Evolutionary conservation across 2,113 vertebrate species (phyloP), one percentile per base, ranked within the genome.

Genomic region (Cavia porcellus): DNA sequence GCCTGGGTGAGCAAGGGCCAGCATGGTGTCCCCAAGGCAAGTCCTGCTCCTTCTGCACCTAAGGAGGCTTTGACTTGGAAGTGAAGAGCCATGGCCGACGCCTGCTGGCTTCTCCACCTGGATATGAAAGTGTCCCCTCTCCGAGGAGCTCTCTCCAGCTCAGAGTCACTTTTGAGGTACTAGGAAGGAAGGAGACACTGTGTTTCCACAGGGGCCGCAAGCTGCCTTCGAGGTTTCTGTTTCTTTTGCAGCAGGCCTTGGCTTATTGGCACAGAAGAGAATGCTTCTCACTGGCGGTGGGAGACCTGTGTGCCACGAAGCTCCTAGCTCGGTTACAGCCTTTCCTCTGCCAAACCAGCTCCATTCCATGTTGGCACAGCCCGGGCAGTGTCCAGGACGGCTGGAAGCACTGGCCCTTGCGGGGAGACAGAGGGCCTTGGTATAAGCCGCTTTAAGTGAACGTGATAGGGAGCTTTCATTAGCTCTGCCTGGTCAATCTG

Each of bases 341-440:
- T 7, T 19, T 32, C 47, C 32, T 0, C 0, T 61, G 28, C 28
- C 20, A 9, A 14, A 22, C 15, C 11, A 4, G 38, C 10, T 45
- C 14, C 0, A 3, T 13, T 80, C 86, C 64, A 2, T 20, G 28
- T 4, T 2, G 55, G 28, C 0, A 5, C 19, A 3, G 7, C n/a
- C 64, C 0, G 3, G 0, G 12, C 28, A 15, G 32, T 1, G 1
- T 15, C n/a, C 9, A 3, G 3, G 45, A 1, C 11, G 5, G 32
- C 1, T 12, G 0, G 4, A 12, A 12, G 25, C 1, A 12, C n/a
- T 1, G 0, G 2, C 1, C 0, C 38, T 0, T 45, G 30, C 35
- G 42, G 19, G 20, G 1, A 11, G 6, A 6, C n/a, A 10, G 15
- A 59, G 32, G 7, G 32, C 3, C 5, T 55, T 62, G 3, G 8